phyloP scores from a whole-genome alignment of 1,140 invertebrate genomes.

The Palaemon carinicauda region DNA sequence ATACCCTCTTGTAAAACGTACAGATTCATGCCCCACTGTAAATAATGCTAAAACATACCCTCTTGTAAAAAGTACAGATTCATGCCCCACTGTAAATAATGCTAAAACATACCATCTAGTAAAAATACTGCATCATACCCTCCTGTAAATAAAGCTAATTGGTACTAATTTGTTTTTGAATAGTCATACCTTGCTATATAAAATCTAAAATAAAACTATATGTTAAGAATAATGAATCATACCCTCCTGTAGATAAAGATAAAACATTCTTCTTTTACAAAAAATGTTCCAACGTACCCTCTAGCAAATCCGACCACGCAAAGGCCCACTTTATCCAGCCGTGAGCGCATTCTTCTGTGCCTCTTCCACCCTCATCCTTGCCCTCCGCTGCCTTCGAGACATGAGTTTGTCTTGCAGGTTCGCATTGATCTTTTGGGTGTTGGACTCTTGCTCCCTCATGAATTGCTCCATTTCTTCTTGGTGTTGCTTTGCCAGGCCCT shows the following conservation, averaged over 20 bases:
- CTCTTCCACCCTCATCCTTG: constrained; percentile 53
- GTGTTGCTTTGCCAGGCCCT: constrained; percentile 44
- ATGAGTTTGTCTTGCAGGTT: constrained; percentile 55
- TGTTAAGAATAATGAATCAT: no score
- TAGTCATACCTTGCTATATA: no score
- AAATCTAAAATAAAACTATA: no score
- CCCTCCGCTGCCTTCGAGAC: constrained; percentile 46
- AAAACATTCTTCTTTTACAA: no score
- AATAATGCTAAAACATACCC: no score
- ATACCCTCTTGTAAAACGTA: no score
- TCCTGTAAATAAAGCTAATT: neutral
- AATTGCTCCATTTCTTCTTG: constrained; percentile 55
- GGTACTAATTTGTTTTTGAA: no score
- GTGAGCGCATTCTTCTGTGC: constrained; percentile 47
- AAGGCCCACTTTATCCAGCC: neutral
- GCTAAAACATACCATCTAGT: no score
- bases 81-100: no score
- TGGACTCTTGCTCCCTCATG: constrained; percentile 51
- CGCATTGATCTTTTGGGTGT: constrained; percentile 42
- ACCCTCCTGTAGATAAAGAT: no score
- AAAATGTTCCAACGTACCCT: neutral
- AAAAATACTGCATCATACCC: neutral
- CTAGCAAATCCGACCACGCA: neutral
- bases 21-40: no score
- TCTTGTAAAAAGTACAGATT: no score